Base-by-base conservation (phyloP, 2,888 invertebrate genomes). In the Apamea monoglypha region DNA sequence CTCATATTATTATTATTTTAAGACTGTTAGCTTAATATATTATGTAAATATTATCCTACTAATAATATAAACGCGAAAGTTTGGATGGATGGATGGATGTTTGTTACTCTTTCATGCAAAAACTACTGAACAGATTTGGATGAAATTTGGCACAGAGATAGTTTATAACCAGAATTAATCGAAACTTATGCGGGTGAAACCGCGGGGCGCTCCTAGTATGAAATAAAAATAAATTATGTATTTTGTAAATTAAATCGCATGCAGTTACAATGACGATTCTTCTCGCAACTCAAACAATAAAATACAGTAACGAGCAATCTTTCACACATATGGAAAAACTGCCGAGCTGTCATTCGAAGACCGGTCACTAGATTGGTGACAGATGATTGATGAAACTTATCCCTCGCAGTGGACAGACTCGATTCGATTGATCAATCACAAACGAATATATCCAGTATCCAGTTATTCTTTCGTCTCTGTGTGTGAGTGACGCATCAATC, bases 361-460 rank as follows among this genome's bases (percentile, higher is more conserved):
- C 90, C 87, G 89, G 88, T 86, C 88, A 83, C 85, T 82, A 85
- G 90, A 91, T 89, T 84, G 88, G 80, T 81, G 89, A 87, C 89
- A 82, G 29, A 89, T 94, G 94, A 94, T 95, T 93, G 94, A 94
- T 94, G 93, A 84, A 88, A 88, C 85, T 86, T 87, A 88, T 91
- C 91, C 91, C 88, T 81, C 79, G 86, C 87, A 78, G 78, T 79
- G 88, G 86, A 85, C 87, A 83, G 76, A 76, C 74, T 78, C 74
- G 82, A 84, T 88, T 86, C 89, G 90, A 92, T 92, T 89, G 93
- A 94, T 94, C 94, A 93, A 94, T 94, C 94, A 94, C 92, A 87
- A 90, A 87, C 83, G 78, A 78, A 89, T 74, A 70, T 81, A 84
- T 81, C 78, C 81, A 84, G 69, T 81, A 85, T 82, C 76, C 83